Percentiles rank a stretch among this genome's conserved stretches.
Evolutionary conservation across 2,113 vertebrate species (phyloP).

Genomic region (Eclectus roratus): DNA sequence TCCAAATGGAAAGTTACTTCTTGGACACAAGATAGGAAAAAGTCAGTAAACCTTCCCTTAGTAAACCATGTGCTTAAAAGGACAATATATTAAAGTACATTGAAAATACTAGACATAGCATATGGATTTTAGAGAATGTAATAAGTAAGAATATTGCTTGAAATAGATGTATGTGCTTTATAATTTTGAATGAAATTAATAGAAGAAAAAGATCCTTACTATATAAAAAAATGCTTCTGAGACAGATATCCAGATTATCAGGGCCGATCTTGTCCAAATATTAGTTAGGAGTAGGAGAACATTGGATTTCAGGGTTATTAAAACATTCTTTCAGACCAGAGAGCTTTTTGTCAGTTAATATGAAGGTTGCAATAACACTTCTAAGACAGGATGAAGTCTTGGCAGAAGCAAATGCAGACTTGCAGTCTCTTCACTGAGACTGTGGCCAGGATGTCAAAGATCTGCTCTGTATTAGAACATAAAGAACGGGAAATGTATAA

Average conservation of each 20-base stretch:
- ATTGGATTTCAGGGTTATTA: neutral
- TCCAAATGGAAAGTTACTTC: neutral
- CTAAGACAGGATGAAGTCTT: neutral
- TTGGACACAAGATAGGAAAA: neutral
- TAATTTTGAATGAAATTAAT: neutral
- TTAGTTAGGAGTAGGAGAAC: neutral
- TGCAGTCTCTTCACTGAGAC: neutral
- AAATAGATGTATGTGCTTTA: neutral
- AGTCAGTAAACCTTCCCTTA: neutral
- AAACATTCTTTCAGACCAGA: neutral
- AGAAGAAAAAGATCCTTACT: neutral
- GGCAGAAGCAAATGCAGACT: neutral
- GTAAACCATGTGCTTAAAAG: neutral
- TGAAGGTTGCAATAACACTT: neutral
- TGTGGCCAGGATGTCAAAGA: neutral
- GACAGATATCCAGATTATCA: neutral
- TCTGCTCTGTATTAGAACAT: neutral
- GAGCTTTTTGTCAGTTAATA: neutral
- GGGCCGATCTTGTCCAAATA: neutral
- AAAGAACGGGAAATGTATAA: neutral
- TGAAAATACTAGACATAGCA: neutral
- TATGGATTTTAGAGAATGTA: neutral
- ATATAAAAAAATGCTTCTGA: neutral
- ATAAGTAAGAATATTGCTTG: neutral
- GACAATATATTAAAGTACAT: neutral